These are phyloP conservation scores for Palythoa caribaeorum DNA, from an alignment of 92 coral and sea anemone species.

Conservation along the genomic window DNA sequence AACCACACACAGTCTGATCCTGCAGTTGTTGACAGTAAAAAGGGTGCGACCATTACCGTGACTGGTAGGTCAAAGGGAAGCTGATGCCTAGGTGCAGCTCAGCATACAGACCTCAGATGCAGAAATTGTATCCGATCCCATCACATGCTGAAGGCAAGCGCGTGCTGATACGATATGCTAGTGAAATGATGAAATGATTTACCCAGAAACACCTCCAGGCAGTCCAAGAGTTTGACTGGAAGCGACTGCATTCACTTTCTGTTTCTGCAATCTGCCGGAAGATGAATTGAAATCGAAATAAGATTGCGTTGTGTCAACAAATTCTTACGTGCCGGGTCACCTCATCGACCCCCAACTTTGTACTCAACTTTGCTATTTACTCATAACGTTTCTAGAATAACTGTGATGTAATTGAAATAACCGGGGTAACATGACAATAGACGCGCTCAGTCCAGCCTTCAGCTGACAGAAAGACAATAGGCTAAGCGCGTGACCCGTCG, in stretches of 20 bases:
- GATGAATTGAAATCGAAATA: neutral
- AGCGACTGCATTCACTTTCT: neutral
- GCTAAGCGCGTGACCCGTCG: slow-evolving; percentile 14
- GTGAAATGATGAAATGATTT: neutral
- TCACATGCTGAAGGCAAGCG: slow-evolving; percentile 16
- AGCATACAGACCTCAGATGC: neutral
- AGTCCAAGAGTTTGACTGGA: neutral
- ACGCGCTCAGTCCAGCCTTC: slow-evolving; percentile 35
- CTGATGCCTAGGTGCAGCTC: neutral
- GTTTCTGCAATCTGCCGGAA: slow-evolving; percentile 22
- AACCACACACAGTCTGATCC: neutral
- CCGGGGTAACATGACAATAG: slow-evolving; percentile 40
- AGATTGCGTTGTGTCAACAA: neutral
- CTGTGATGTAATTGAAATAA: slow-evolving; percentile 40
- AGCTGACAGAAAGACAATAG: slow-evolving; percentile 18
- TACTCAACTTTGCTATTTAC: neutral
- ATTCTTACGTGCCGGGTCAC: slow-evolving; percentile 41
- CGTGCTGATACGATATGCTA: neutral
- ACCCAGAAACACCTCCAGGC: neutral
- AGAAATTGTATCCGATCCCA: neutral
- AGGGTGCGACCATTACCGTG: slow-evolving; percentile 8
- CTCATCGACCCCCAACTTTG: slow-evolving; percentile 23
- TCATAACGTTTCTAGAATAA: slow-evolving; percentile 30
- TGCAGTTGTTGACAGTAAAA: slow-evolving; percentile 21
- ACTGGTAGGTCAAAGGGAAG: neutral